Evolutionary conservation across 2,888 invertebrate genomes (phyloP), one percentile per base, ranked within the genome.

Genomic region (Pharmacophagus antenor): DNA sequence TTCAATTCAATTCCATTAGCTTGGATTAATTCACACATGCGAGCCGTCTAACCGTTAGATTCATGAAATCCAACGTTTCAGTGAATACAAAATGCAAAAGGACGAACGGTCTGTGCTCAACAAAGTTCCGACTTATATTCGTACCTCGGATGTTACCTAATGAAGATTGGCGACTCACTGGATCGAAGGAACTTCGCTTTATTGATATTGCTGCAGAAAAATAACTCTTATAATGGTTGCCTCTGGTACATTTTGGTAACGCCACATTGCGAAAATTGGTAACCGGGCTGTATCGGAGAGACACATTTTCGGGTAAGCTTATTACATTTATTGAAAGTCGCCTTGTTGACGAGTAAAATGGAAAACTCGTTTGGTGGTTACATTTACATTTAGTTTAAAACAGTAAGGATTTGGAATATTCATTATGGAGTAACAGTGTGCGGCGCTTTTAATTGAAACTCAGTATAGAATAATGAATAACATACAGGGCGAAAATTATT

Each of bases 141-240:
- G 69, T 74, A 77, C 76, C 76, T 77, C 77, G 69, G 76, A 74
- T 76, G 69, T 73, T 68, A 67, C 70, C 70, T 88, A 88, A 89
- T 89, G 87, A 87, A 85, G 85, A 89, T 86, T 86, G 88, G 79
- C 88, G 85, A 85, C 70, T 78, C 77, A 79, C 73, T 82, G 81
- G 79, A 79, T 83, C 80, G 82, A 77, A 78, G 76, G 71, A 77
- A 79, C 76, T 77, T 76, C 67, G 64, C 69, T 68, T 62, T 67
- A 70, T 20, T 37, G 41, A 50, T 56, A 21, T 41, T 51, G 56
- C 46, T 56, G 8, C 54, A 64, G 64, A 65, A 66, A 52, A 60
- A 63, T 50, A 61, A 64, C 42, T 25, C 56, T 50, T 58, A 50
- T 46, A 37, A 46, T 41, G 7, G n/a, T 31, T 22, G 27, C 10